Evolutionary conservation across 1,140 invertebrate genomes (phyloP), one percentile per base, ranked within the genome.

Genomic region (Protaetia brevitarsis): DNA sequence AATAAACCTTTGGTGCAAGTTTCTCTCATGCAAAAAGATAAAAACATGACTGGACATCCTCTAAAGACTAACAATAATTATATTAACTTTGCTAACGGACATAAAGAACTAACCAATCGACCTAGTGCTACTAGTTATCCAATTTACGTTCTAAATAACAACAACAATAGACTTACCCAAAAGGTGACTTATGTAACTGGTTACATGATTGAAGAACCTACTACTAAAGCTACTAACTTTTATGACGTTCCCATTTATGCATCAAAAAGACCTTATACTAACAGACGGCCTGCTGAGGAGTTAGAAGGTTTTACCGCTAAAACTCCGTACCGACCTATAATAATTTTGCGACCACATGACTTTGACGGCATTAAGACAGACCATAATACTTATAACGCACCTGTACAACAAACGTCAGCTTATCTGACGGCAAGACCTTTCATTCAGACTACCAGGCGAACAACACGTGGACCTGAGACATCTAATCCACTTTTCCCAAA

Each of bases 401-500:
- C 41, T 8, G 16, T 51, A 51, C 41, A 51, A 23, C 21, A 19
- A 45, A 1, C 26, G 3, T 19, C 41, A 23, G 10, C 41, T 6
- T 51, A 51, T 6, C 2, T 51, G 19, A 51, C 41, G 8, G 21
- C 16, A 10, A 51, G 26, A 51, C 41, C 41, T 21, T 51, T 23
- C 16, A 37, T 16, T 13, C 34, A 37, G 34, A 5, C 34, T 37
- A 34, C 61, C 28, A 60, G 11, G 31, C 16, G 63, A 63, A 68
- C 26, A 56, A 66, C 41, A 67, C 63, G 2, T 28, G 37, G 51
- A 45, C 65, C 31, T 19, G 27, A 31, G n/a, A 36, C 63, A 62
- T 66, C 21, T 30, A 36, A 66, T 61, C 26, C 71, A 71, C 8
- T 76, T 71, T 8, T 72, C 73, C n/a, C 51, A 71, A 69, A 37